Evolutionary conservation across 2,797 vertebrate genomes (phyloP), one percentile per base, ranked within the genome.

Genomic region (Salarias fasciatus): DNA sequence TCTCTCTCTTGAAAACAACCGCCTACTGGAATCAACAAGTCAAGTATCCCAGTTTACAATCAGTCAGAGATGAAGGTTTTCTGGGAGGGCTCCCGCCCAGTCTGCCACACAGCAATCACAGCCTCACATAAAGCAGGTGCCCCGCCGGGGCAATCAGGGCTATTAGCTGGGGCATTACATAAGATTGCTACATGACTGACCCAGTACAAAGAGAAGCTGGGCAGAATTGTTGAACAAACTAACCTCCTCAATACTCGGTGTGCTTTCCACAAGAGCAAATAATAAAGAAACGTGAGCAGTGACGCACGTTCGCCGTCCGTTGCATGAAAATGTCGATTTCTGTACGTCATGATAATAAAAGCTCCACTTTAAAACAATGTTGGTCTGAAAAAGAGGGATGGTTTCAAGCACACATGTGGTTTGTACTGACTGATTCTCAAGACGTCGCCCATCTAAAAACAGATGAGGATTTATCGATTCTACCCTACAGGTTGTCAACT

Each of bases 171-270:
- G 50, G 13, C 30, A 43, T 88, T 86, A 45, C 33, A 5, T 66
- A 85, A 86, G 18, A 41, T 18, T 58, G 77, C 77, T 67, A 45
- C 5, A 38, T 38, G 57, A 55, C 42, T 76, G 76, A 74, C 44
- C 58, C 48, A 42, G 8, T 29, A 15, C 45, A 67, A 46, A 61
- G 15, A 69, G 58, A 68, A 52, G 31, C 15, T 56, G 15, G 33
- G 18, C 11, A 55, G 1, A 65, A 49, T 40, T 63, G 42, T 63
- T 53, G 8, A 38, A 29, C 49, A 45, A 73, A 51, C 47, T 55
- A n/a, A 37, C 31, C 41, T 61, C 48, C 2, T 38, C 1, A 5
- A 30, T 12, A 61, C 55, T 38, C 33, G 6, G n/a, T 44, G 63
- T 69, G 13, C 61, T 78, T 15, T 67, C 14, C 37, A 46, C 10